These are phyloP conservation scores for Chiridota heheva DNA, from an alignment of 35 echinoderm and acorn worm genomes.

Conservation along the genomic window DNA sequence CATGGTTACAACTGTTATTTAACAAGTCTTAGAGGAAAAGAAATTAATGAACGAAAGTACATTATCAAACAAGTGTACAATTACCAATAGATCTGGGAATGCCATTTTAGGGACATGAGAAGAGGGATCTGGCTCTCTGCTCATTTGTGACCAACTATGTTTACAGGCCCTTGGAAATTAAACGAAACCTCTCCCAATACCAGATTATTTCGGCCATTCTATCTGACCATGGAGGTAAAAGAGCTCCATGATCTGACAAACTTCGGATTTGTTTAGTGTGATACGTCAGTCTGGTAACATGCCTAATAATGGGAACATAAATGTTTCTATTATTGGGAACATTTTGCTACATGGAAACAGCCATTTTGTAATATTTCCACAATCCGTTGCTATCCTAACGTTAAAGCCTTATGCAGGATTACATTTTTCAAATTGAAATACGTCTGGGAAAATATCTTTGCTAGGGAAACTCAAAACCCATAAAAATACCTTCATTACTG, in stretches of 20 bases:
- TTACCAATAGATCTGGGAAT: conserved; percentile 47
- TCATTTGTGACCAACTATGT: not conserved
- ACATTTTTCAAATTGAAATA: too few relatives aligned
- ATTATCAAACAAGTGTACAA: conserved; percentile 39
- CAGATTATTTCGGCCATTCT: not conserved
- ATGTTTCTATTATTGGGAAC: too few relatives aligned
- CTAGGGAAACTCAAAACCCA: too few relatives aligned
- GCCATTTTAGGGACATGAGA: conserved; percentile 5
- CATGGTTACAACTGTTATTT: conserved; percentile 31
- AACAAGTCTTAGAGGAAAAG: conserved; percentile 7
- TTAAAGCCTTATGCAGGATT: too few relatives aligned
- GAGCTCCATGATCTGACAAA: not conserved
- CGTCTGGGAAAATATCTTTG: too few relatives aligned
- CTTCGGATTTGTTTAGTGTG: conserved; percentile 51
- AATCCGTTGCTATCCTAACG: too few relatives aligned
- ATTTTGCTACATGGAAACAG: too few relatives aligned
- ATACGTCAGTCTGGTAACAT: too few relatives aligned
- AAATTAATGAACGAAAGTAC: conserved; percentile 24
- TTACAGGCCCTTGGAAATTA: not conserved
- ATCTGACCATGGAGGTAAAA: not conserved
- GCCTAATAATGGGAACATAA: too few relatives aligned
- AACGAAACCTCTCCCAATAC: not conserved
- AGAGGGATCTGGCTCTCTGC: not conserved
- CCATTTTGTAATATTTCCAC: conserved; percentile 15
- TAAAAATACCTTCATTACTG: too few relatives aligned